Evolutionary conservation across 1,140 invertebrate genomes (phyloP), one percentile per base, ranked within the genome.

Genomic region (Ips typographus): DNA sequence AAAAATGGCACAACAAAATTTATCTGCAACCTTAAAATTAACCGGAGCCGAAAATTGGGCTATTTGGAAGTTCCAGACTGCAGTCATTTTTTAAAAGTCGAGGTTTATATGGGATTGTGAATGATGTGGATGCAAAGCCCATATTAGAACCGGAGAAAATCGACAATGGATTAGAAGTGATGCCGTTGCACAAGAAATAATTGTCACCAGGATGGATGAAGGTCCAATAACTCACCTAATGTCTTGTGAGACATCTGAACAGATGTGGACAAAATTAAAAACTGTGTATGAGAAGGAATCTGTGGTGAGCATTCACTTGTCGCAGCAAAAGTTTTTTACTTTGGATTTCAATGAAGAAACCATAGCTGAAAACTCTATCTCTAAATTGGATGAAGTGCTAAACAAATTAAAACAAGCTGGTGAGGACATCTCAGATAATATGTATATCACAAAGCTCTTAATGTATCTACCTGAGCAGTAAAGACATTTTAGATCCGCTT

Each of bases 211-310:
- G 22, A 58, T 78, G 5, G 72, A 75, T 53, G 43, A 72, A 56
- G 58, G 72, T 22, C 61, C 72, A 3, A 53, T 77, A 39, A 65
- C 68, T 4, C 74, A 79, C 56, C 73, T 79, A 7, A 66, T 78
- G 22, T 75, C 70, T 43, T 79, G 77, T 67, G 63, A 73, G 59
- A 70, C 62, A 43, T 72, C 79, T 39, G 65, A 72, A 37, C 76
- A 80, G n/a, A 67, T 80, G 74, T 80, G 75, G 73, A 49, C 71
- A 0, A 79, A 79, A 65, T 47, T 81, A 4, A 71, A 71, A 43
- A 40, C 71, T 2, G 71, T 81, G 1, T 79, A 77, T 68, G 68
- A 70, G 8, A 70, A 40, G 40, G 52, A 70, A 53, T 65, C 61
- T 65, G 47, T 22, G 36, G 68, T 65, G 4, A 70, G 68, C 57